Evolutionary conservation across 1,140 invertebrate species (phyloP), one percentile per base, ranked within the genome.

Genomic region (Drosophila ohnishii): DNA sequence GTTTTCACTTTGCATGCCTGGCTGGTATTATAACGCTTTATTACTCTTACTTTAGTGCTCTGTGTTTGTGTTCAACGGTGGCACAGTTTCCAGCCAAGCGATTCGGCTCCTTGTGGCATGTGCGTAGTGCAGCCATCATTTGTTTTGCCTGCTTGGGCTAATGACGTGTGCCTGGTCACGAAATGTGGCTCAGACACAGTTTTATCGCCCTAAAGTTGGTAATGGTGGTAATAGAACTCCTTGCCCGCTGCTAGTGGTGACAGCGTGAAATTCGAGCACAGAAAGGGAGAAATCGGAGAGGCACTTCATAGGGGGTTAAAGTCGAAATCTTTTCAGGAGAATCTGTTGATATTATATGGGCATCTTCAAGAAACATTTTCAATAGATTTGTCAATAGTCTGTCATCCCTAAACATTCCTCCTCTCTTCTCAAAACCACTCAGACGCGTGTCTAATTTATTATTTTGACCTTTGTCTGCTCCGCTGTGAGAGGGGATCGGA

Each of bases 381-480:
- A n/a, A 37, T 37, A 5, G 19, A 39, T 1, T 8, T 37, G 13
- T 37, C 51, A 25, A 37, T 19, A 47, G 35, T n/a, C 14, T 60
- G 37, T 45, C 72, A 63, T 61, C 51, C 42, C 72, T 50, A 42
- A 32, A 48, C 60, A 75, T 2, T 5, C 9, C 16, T 9, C 13
- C 48, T 72, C 78, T 69, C 58, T 59, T 22, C 57, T 71, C 45
- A 59, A 30, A 50, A 42, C 45, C 70, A 82, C 82, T 85, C 59
- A 65, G 78, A 39, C 83, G 75, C 83, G 82, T 83, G 83, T 76
- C 83, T 67, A 76, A 82, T 86, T 87, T 87, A 86, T 83, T 64
- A 79, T 87, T 69, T 40, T 87, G 83, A 86, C 79, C 79, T 87
- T 87, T 87, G 78, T 65, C 51, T 70, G 60, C n/a, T 51, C n/a